Conservation (phyloP, 2,888 invertebrate species). For the Tipula helvola region DNA sequence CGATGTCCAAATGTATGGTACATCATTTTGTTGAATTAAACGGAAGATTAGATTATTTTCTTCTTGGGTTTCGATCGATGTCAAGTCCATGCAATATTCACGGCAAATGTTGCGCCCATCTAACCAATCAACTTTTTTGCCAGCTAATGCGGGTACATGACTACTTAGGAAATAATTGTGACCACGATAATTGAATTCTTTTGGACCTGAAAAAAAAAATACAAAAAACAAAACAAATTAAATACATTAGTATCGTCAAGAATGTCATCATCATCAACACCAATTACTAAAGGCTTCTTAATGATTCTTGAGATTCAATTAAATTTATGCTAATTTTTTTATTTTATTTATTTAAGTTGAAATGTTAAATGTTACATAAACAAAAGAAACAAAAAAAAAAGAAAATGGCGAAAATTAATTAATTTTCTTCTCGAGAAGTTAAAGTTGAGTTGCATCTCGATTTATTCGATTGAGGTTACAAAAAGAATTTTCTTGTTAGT, state of each 20-base stretch:
- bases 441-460: background rate
- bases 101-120: conserved; percentile 84
- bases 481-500: background rate
- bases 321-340: background rate
- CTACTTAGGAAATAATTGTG: conserved; percentile 83
- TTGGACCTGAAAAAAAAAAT: conserved; percentile 55
- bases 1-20: conserved; percentile 88
- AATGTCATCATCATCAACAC: background rate
- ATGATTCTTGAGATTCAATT: background rate
- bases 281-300: conserved; percentile 10
- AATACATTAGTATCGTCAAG: background rate
- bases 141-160: conserved; percentile 64
- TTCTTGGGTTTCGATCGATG: conserved; percentile 78
- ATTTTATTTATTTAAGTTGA: background rate
- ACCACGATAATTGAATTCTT: conserved; percentile 76
- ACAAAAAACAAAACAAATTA: conserved; percentile 13
- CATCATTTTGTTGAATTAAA: conserved; percentile 76
- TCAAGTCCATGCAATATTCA: conserved; percentile 88
- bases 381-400: background rate
- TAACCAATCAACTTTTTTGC: conserved; percentile 77
- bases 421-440: background rate
- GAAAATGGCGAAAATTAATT: conserved; percentile 4
- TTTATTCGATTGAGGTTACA: background rate
- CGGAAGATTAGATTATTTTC: conserved; percentile 83
- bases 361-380: background rate